Conservation (phyloP, 2,888 invertebrate genomes). For the Sylvicola cinctus region DNA sequence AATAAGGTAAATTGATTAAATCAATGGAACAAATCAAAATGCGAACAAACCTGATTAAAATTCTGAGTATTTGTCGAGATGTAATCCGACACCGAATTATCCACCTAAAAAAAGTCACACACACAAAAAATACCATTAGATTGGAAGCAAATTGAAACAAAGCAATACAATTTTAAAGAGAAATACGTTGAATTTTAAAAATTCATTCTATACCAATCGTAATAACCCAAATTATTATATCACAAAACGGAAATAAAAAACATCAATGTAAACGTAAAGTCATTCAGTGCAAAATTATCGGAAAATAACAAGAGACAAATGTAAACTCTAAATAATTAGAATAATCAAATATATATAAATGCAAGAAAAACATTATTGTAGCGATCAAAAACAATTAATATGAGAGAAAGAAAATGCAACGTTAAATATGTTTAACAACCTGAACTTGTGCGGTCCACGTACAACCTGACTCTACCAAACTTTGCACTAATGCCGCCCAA, state of each 20-base stretch:
- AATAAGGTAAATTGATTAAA: not conserved
- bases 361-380: not conserved
- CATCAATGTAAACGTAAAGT: too few species aligned
- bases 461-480: slow-evolving; percentile 66
- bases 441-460: slow-evolving; percentile 59
- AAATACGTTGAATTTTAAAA: too few species aligned
- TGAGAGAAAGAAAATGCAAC: not conserved
- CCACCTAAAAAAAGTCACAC: not conserved
- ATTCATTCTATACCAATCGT: too few species aligned
- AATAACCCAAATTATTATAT: too few species aligned
- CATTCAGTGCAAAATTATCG: too few species aligned
- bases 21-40: not conserved
- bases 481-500: slow-evolving; percentile 72
- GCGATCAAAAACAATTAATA: slow-evolving; percentile 1
- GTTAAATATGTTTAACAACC: slow-evolving; percentile 29
- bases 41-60: not conserved
- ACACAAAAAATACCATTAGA: too few species aligned
- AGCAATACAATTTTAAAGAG: too few species aligned
- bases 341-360: too few species aligned
- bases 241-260: too few species aligned
- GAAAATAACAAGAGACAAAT: too few species aligned
- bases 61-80: not conserved
- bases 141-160: too few species aligned
- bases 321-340: too few species aligned
- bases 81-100: not conserved